A percentile compares a stretch with the other conserved stretches of the same genome.
Conservation (phyloP, 2,888 invertebrate genomes). For the Carpatolechia fugitivella region DNA sequence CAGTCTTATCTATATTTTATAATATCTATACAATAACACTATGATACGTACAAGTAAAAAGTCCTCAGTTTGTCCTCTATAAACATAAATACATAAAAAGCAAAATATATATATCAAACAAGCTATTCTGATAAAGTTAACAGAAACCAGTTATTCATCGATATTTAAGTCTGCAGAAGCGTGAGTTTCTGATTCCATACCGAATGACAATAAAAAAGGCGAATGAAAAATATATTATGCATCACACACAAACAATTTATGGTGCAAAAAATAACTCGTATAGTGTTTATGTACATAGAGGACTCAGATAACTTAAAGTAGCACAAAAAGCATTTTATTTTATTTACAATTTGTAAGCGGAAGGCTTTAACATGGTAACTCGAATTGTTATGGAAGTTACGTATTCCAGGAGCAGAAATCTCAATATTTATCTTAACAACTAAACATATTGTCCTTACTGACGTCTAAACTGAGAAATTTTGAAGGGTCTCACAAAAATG, state of each 20-base stretch:
- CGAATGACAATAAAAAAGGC: too few relatives aligned
- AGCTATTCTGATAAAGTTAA: too few relatives aligned
- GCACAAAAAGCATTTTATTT: conserved; percentile 41
- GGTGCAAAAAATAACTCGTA: too few relatives aligned
- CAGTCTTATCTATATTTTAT: conserved; percentile 22
- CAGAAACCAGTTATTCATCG: neutral
- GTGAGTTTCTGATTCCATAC: too few relatives aligned
- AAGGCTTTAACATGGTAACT: conserved; percentile 68
- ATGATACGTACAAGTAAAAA: neutral
- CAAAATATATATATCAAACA: too few relatives aligned
- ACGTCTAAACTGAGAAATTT: conserved; percentile 46
- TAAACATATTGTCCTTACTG: conserved; percentile 30
- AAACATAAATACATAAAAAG: conserved; percentile 1
- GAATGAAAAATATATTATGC: too few relatives aligned
- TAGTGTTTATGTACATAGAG: neutral
- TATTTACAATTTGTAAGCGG: conserved; percentile 65
- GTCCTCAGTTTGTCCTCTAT: neutral
- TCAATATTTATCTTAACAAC: too few relatives aligned
- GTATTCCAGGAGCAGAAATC: conserved; percentile 45
- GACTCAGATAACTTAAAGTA: conserved; percentile 24
- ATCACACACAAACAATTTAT: too few relatives aligned
- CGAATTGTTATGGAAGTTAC: conserved; percentile 64
- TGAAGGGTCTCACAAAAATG: conserved; percentile 66
- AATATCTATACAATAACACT: conserved; percentile 15
- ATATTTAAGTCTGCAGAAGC: too few relatives aligned